Evolutionary conservation across 2,888 invertebrate genomes (phyloP).

Genomic region (Mesopsocus fuscifrons): DNA sequence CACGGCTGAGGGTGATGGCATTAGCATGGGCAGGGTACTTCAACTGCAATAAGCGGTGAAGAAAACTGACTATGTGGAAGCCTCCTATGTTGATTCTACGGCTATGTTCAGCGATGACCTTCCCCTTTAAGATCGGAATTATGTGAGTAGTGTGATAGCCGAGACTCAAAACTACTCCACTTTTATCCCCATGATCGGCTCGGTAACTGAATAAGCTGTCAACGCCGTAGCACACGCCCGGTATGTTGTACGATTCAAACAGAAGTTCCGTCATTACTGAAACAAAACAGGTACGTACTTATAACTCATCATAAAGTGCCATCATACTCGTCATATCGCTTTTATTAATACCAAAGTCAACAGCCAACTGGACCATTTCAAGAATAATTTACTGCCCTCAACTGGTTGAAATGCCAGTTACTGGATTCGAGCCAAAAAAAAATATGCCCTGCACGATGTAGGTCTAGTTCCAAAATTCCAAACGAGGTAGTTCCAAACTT

Average conservation of each 20-base stretch:
- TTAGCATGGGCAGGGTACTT: constrained; percentile 86
- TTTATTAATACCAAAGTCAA: constrained; percentile 1
- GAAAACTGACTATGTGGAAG: constrained; percentile 61
- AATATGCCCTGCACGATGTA: too few species aligned
- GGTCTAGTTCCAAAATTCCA: too few species aligned
- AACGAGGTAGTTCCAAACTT: too few species aligned
- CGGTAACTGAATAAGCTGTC: constrained; percentile 62
- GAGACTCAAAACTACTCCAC: constrained; percentile 57
- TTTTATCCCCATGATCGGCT: constrained; percentile 30
- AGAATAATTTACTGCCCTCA: too few species aligned
- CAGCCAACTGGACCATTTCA: background rate
- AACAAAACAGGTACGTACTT: constrained; percentile 22
- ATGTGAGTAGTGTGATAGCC: constrained; percentile 82
- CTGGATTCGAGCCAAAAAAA: too few species aligned
- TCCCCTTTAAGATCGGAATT: constrained; percentile 58
- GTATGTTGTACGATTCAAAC: constrained; percentile 82
- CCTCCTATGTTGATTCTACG: constrained; percentile 78
- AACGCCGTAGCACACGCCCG: constrained; percentile 69
- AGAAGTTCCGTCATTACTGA: constrained; percentile 84
- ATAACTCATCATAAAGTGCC: too few species aligned
- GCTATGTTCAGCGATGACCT: constrained; percentile 45
- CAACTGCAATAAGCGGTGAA: constrained; percentile 73
- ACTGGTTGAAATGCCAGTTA: too few species aligned
- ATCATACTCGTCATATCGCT: too few species aligned
- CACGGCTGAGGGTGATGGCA: constrained; percentile 67